Base-by-base conservation (phyloP, 2,797 vertebrate species). In the Onychomys arenicola region DNA sequence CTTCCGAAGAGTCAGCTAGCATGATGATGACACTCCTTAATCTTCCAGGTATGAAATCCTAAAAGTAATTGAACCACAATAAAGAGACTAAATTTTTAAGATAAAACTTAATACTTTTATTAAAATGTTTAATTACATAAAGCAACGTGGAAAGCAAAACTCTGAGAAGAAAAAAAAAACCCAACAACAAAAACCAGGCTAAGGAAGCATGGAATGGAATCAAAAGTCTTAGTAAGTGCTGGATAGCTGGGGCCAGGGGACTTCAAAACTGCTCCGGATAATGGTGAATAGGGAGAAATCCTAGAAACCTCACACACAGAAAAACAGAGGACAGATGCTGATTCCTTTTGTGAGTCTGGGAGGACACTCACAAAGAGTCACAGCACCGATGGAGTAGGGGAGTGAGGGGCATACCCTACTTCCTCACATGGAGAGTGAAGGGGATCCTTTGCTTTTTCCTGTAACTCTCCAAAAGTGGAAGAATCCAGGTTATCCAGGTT, bases 71-170 rank as follows among this genome's bases (percentile, higher is more conserved):
- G 59, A 17, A 93, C 14, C 23, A 37, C 52, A 89, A 94, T 61
- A 77, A 91, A 78, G 87, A 52, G 73, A 76, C 17, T 14, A n/a
- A 32, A 34, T 78, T 96, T 87, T 49, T 13, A 78, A 77, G 46
- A 5, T 19, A 78, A 95, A 75, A 75, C n/a, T 6, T 59, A 86
- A 93, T 34, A 90, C 34, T 75, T 97, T 94, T 94, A 94, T 91
- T 96, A 85, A 94, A 80, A 63, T 27, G 43, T 29, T 87, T 81
- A 25, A 77, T 87, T 90, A 82, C 29, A 87, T 11, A 93, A 95
- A 93, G 9, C 40, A 95, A 96, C 90, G 81, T 75, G 37, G 19
- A 84, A 96, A 93, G 91, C 6, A 19, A 23, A 93, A 95, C 49
- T 84, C 17, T 81, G 25, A 32, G 59, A 23, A 27, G 34, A 11